phyloP scores from a whole-genome alignment of 2,888 invertebrate species.

The Lasioglossum figueresi region DNA sequence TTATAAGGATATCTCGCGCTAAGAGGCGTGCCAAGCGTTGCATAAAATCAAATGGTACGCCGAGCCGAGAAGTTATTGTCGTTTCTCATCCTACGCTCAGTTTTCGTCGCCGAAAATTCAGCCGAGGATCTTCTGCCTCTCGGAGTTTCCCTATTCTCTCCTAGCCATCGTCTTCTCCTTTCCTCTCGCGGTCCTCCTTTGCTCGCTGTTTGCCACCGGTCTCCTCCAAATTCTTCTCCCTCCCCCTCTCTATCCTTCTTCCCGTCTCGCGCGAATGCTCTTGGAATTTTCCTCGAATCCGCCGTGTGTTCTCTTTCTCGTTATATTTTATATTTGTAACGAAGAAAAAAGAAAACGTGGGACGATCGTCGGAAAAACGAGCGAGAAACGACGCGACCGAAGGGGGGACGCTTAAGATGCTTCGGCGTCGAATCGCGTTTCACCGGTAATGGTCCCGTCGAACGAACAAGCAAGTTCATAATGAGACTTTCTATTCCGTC shows the following conservation, averaged over 20 bases:
- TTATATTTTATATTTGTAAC: neutral
- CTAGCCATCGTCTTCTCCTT: conserved; percentile 17
- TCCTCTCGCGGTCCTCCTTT: conserved; percentile 12
- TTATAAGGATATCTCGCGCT: conserved; percentile 83
- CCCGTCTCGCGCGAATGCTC: neutral
- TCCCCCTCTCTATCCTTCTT: neutral
- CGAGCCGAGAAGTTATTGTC: conserved; percentile 83
- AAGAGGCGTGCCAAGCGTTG: conserved; percentile 84
- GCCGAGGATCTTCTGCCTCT: conserved; percentile 59
- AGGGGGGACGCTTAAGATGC: conserved; percentile 20
- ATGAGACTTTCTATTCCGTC: conserved; percentile 64
- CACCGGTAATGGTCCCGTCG: conserved; percentile 19
- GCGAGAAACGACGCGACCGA: neutral
- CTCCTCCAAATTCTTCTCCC: conserved; percentile 13
- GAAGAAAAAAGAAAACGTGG: neutral
- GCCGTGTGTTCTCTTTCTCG: neutral
- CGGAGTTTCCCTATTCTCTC: conserved; percentile 44
- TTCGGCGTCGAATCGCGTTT: conserved; percentile 15
- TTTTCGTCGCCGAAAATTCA: conserved; percentile 71
- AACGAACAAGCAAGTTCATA: conserved; percentile 58
- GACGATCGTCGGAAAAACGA: neutral
- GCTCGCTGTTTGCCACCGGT: conserved; percentile 24
- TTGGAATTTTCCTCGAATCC: neutral
- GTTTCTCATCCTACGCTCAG: conserved; percentile 75
- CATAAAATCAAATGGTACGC: conserved; percentile 84